Percentiles rank a stretch among this genome's conserved stretches.
Conservation (phyloP, 2,113 vertebrate genomes). For the Engystomops pustulosus region DNA sequence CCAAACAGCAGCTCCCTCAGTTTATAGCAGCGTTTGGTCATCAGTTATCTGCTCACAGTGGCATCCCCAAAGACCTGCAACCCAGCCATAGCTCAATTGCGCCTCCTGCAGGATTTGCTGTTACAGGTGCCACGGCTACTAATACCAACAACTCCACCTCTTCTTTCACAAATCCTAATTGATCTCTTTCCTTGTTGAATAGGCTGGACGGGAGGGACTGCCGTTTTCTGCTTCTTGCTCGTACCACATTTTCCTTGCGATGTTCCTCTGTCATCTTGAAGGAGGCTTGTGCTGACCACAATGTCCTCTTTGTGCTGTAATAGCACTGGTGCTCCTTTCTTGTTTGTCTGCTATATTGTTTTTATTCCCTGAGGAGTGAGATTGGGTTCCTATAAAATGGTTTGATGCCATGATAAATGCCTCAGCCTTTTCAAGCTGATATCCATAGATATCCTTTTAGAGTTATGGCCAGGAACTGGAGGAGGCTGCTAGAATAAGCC, state of each 20-base stretch:
- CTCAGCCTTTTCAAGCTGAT: slow-evolving; percentile 76
- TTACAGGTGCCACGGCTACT: slow-evolving; percentile 90
- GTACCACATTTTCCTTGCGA: slow-evolving; percentile 64
- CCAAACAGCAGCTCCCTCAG: slow-evolving; percentile 97
- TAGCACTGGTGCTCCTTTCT: slow-evolving; percentile 79
- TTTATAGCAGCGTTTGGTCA: slow-evolving; percentile 98
- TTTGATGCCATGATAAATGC: slow-evolving; percentile 76
- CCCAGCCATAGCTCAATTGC: slow-evolving; percentile 99
- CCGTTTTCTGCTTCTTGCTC: slow-evolving; percentile 67
- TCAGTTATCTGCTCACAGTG: slow-evolving; percentile 96
- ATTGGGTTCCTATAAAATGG: slow-evolving; percentile 72
- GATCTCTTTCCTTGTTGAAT: slow-evolving; percentile 72
- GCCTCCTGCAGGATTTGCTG: slow-evolving; percentile 92
- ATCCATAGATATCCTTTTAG: slow-evolving; percentile 70
- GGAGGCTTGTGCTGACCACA: neutral
- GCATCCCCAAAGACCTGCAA: slow-evolving; percentile 98
- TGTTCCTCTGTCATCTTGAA: slow-evolving; percentile 55
- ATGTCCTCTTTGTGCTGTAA: slow-evolving; percentile 69
- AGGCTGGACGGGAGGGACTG: slow-evolving; percentile 69
- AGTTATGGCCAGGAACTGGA: slow-evolving; percentile 63
- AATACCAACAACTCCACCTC: slow-evolving; percentile 87
- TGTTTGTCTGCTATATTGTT: slow-evolving; percentile 69
- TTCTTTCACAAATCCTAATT: slow-evolving; percentile 86
- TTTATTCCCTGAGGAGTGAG: slow-evolving; percentile 60
- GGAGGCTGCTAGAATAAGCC: slow-evolving; percentile 44